phyloP scores from a whole-genome alignment of 2,888 invertebrate genomes.

The Aspidapion aeneum region DNA sequence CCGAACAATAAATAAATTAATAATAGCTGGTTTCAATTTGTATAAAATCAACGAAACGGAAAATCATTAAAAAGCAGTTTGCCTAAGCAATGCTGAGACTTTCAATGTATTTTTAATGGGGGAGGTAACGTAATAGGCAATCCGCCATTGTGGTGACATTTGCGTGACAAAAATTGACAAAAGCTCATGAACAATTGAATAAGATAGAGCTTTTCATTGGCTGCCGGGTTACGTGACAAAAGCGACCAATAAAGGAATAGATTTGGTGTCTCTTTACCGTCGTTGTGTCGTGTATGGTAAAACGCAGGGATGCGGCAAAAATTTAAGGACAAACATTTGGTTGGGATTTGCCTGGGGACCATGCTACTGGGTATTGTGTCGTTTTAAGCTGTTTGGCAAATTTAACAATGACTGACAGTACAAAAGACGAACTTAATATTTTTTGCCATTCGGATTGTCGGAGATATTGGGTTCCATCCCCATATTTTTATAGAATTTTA shows the following conservation, averaged over 20 bases:
- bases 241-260: constrained; percentile 39
- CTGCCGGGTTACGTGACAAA: constrained; percentile 40
- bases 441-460: constrained; percentile 36
- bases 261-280: constrained; percentile 11
- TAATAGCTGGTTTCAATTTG: neutral
- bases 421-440: constrained; percentile 41
- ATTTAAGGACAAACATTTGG: constrained; percentile 24
- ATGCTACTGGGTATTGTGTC: constrained; percentile 20
- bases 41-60: neutral
- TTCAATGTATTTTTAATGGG: neutral
- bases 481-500: constrained; percentile 39
- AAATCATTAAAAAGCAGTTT: constrained; percentile 1
- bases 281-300: neutral
- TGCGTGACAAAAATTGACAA: constrained; percentile 44
- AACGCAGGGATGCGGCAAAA: constrained; percentile 10
- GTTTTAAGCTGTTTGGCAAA: constrained; percentile 24
- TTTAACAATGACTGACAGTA: constrained; percentile 43
- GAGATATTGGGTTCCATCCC: constrained; percentile 39
- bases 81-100: neutral
- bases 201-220: constrained; percentile 36
- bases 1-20: neutral
- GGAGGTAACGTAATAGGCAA: constrained; percentile 13
- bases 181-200: constrained; percentile 41
- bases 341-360: constrained; percentile 14
- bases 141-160: constrained; percentile 32